Evolutionary conservation across 2,113 vertebrate species (phyloP), one percentile per base, ranked within the genome.

Genomic region (Tyto alba): DNA sequence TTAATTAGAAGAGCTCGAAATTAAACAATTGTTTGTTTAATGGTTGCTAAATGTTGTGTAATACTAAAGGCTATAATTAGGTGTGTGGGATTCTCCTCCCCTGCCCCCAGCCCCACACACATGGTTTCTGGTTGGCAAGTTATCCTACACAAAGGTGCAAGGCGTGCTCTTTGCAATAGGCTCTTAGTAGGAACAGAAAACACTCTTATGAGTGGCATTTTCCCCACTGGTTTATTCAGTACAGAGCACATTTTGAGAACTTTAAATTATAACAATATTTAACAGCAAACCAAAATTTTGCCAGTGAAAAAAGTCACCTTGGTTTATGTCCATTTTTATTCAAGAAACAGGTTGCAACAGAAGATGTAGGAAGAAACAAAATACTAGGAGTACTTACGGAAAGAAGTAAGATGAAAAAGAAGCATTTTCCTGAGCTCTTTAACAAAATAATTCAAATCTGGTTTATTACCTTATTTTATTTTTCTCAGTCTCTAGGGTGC

Each of bases 1-100:
- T 97, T 95, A 96, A 93, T 95, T 95, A 95, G 94, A 97, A 95
- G 72, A 91, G 77, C 68, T 95, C 90, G 78, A 91, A 95, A 97
- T 94, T 29, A 95, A 97, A 88, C 50, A 95, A 89, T 82, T 95
- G 80, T 66, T 80, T 93, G 88, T 93, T 96, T 93, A 97, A 97
- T 30, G 71, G 73, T 74, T 97, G 88, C 77, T 93, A 88, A 97
- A 88, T 82, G 50, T 30, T 91, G 91, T 85, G 92, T 59, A 92
- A 50, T 86, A 68, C 81, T 80, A 89, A 96, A 89, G 90, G 53
- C 68, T 91, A 15, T 83, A 74, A 80, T 88, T 80, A 78, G 30
- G 63, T 52, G n/a, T 66, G 19, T 43, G 56, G 11, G 56, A 64
- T 87, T 47, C 67, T 93, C 55, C 52, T 84, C 18, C 16, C 8